phyloP scores from a whole-genome alignment of 2,797 vertebrate species.

The Spondyliosoma cantharus region DNA sequence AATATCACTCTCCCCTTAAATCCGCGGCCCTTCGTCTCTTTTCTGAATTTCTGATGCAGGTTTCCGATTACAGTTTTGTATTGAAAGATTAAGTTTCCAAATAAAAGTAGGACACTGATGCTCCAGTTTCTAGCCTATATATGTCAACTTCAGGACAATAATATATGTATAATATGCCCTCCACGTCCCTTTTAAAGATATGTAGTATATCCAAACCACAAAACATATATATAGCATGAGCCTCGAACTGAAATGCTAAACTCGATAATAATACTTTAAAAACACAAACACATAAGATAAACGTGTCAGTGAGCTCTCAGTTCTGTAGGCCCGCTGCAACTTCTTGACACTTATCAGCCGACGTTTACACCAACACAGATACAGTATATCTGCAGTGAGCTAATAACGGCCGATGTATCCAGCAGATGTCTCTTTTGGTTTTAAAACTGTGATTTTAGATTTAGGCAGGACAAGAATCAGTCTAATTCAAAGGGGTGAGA shows the following conservation, averaged over 20 bases:
- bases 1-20: neutral
- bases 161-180: conserved; percentile 6
- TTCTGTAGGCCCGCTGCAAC: neutral
- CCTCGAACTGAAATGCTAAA: neutral
- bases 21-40: neutral
- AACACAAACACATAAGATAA: neutral
- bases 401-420: neutral
- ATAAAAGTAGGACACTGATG: conserved; percentile 62
- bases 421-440: neutral
- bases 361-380: neutral
- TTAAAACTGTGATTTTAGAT: neutral
- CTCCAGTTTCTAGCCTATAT: conserved; percentile 69
- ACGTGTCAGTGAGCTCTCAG: neutral
- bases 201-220: neutral
- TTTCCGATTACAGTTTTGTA: conserved; percentile 22
- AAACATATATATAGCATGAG: neutral
- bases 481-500: neutral
- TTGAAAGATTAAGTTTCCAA: conserved; percentile 16
- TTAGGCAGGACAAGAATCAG: neutral
- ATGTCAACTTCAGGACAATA: conserved; percentile 40
- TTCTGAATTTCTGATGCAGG: neutral
- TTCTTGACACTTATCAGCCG: neutral
- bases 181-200: neutral
- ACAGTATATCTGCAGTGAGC: neutral
- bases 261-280: neutral